phyloP scores from a whole-genome alignment of 2,113 vertebrate genomes.

The Mormyrus iriodes region DNA sequence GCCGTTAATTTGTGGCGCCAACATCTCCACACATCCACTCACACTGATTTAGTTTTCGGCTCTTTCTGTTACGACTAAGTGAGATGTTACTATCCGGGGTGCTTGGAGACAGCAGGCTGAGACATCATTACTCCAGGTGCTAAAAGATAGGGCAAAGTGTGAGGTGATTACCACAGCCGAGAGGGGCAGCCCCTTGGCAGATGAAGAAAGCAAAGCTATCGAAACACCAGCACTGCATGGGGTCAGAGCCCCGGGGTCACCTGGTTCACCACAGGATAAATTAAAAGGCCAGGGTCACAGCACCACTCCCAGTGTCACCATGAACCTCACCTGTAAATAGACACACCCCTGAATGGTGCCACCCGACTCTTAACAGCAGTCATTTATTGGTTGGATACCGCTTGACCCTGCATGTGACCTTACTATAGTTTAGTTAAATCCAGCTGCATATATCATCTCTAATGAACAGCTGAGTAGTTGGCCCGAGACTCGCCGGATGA shows the following conservation, averaged over 20 bases:
- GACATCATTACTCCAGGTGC: not conserved
- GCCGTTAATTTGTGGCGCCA: not conserved
- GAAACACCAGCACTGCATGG: not conserved
- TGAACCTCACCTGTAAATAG: not conserved
- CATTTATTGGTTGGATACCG: not conserved
- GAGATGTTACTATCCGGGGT: not conserved
- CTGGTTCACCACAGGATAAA: not conserved
- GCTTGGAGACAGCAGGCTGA: not conserved
- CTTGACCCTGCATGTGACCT: not conserved
- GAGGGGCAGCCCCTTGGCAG: not conserved
- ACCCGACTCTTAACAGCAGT: not conserved
- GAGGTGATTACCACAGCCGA: not conserved
- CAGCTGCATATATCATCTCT: not conserved
- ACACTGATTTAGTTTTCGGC: not conserved
- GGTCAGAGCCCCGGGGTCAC: not conserved
- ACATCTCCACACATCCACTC: not conserved
- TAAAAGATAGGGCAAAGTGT: not conserved
- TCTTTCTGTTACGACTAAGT: not conserved
- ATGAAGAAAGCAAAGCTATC: not conserved
- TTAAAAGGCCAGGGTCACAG: not conserved
- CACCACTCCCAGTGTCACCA: not conserved
- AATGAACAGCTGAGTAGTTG: not conserved
- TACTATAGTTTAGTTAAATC: not conserved
- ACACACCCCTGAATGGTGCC: not conserved
- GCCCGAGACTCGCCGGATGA: not conserved